Conservation (phyloP, 2,113 vertebrate species). For the Galbula dea region DNA sequence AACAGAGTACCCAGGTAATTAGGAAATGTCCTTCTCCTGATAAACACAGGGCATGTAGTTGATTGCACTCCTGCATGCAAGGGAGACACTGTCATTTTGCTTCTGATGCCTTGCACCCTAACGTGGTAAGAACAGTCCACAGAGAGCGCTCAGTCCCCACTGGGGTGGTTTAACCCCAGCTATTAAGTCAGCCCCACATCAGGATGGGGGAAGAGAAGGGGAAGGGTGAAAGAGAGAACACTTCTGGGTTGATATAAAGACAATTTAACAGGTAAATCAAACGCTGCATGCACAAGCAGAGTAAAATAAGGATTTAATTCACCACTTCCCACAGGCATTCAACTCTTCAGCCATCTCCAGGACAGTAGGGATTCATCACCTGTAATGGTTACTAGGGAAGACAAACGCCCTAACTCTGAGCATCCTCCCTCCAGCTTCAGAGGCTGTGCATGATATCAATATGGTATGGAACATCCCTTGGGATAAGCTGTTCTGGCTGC, state of each 20-base stretch:
- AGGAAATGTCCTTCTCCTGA: background rate
- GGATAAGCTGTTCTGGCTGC: background rate
- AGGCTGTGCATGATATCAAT: background rate
- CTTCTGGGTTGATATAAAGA: background rate
- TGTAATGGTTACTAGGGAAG: background rate
- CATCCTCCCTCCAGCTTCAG: background rate
- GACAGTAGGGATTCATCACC: background rate
- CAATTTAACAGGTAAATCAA: background rate
- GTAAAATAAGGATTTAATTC: background rate
- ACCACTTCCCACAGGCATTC: background rate
- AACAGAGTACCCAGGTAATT: background rate
- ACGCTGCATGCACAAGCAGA: background rate
- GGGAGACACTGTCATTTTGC: background rate
- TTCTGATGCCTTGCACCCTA: background rate
- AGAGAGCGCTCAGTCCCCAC: background rate
- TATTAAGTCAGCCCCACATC: background rate
- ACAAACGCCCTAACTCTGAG: background rate
- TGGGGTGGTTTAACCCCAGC: background rate
- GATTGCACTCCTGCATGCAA: background rate
- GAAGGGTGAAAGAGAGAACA: background rate
- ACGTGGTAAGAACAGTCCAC: background rate
- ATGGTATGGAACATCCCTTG: background rate
- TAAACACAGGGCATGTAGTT: background rate
- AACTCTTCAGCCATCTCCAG: background rate
- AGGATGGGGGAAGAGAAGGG: background rate